Conservation (phyloP, 2,888 invertebrate genomes). For the Papilio gigon region DNA sequence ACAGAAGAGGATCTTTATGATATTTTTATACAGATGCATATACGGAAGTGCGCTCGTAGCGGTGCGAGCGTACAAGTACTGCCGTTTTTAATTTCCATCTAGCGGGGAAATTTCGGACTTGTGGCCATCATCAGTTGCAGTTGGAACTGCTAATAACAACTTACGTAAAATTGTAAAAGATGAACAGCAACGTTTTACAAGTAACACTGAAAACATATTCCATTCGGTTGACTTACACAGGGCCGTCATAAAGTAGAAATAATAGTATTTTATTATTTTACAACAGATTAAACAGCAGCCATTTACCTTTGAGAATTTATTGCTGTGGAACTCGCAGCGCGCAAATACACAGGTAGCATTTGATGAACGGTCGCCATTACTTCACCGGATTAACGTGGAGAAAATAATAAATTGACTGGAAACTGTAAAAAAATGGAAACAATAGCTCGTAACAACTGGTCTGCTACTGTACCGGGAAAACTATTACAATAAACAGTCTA, state of each 20-base stretch:
- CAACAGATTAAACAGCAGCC: slow-evolving; percentile 29
- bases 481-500: background rate
- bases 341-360: slow-evolving; percentile 11
- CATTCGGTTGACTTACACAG: slow-evolving; percentile 20
- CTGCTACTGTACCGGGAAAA: background rate
- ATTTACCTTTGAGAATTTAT: slow-evolving; percentile 26
- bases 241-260: slow-evolving; percentile 33
- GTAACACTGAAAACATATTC: slow-evolving; percentile 13
- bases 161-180: no score
- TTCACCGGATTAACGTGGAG: background rate
- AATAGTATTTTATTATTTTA: slow-evolving; percentile 25
- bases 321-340: slow-evolving; percentile 24
- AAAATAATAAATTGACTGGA: slow-evolving; percentile 13
- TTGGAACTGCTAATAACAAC: no score
- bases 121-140: no score
- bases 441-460: background rate
- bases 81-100: no score
- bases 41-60: no score
- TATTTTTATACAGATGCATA: background rate
- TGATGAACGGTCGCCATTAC: slow-evolving; percentile 3
- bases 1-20: background rate
- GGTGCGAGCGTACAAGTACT: no score
- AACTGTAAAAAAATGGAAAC: background rate
- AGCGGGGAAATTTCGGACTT: no score
- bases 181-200: background rate